Evolutionary conservation across 2,797 vertebrate genomes (phyloP).

Genomic region (Alcedo atthis): DNA sequence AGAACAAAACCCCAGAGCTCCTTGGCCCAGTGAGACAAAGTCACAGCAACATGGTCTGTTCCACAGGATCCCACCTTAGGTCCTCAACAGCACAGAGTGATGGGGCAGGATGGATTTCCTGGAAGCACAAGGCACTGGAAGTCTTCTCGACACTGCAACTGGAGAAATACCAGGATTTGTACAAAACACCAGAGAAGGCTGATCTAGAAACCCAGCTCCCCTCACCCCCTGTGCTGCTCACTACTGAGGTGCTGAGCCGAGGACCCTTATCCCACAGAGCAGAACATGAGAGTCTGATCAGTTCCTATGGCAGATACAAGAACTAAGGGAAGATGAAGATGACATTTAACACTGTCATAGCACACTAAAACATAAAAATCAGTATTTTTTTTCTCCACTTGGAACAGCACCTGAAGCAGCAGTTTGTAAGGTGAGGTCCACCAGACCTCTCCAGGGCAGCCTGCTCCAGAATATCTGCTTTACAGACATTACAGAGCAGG

Average conservation of each 20-base stretch:
- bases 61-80: accelerated
- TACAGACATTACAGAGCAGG: neutral
- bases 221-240: neutral
- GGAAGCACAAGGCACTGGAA: neutral
- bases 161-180: neutral
- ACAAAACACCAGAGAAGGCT: neutral
- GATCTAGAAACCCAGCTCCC: neutral
- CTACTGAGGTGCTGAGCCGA: accelerated
- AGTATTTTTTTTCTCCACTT: accelerated
- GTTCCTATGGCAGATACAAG: neutral
- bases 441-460: neutral
- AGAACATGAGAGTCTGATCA: neutral
- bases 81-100: neutral
- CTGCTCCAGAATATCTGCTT: neutral
- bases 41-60: neutral
- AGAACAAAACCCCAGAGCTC: neutral
- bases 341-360: neutral
- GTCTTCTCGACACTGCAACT: neutral
- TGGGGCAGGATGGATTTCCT: neutral
- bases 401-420: neutral
- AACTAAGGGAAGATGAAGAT: neutral
- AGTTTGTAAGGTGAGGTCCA: neutral
- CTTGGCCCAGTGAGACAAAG: neutral
- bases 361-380: neutral
- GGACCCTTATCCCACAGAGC: neutral